Percentiles rank a stretch among this genome's conserved stretches.
These are phyloP conservation scores for Rhagologus leucostigma DNA, from an alignment of 2,113 vertebrate genomes.

Conservation along the genomic window DNA sequence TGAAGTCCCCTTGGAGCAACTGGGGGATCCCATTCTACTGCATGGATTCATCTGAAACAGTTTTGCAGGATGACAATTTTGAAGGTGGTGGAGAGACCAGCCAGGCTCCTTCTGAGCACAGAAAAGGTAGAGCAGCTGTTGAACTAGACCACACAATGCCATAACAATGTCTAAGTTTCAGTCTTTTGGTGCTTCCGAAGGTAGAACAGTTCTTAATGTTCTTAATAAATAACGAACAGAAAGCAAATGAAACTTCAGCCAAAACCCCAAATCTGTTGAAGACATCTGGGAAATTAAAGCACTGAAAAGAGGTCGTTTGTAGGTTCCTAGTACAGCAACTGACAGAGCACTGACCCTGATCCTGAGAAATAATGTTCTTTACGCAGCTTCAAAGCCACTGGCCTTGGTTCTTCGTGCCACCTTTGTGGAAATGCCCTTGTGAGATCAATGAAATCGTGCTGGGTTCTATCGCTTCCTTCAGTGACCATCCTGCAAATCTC, in stretches of 20 bases:
- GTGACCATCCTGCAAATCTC: neutral
- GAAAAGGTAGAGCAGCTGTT: neutral
- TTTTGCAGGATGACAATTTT: neutral
- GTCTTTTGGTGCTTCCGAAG: neutral
- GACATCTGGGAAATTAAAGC: neutral
- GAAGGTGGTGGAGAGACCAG: neutral
- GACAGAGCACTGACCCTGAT: neutral
- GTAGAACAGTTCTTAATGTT: neutral
- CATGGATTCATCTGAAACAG: neutral
- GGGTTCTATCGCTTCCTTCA: neutral
- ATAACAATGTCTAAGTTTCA: neutral
- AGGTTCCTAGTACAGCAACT: neutral
- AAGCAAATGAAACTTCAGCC: neutral
- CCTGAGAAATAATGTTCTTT: neutral
- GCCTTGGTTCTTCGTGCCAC: neutral
- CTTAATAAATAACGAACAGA: neutral
- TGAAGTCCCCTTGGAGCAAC: neutral
- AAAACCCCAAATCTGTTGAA: neutral
- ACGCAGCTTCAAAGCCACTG: neutral
- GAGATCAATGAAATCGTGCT: neutral
- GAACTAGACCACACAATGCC: neutral
- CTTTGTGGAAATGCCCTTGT: neutral
- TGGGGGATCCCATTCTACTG: neutral
- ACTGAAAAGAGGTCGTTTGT: neutral
- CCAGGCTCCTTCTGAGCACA: neutral